Evolutionary conservation across 2,888 invertebrate genomes (phyloP), one percentile per base, ranked within the genome.

Genomic region (Chalcis sispes): DNA sequence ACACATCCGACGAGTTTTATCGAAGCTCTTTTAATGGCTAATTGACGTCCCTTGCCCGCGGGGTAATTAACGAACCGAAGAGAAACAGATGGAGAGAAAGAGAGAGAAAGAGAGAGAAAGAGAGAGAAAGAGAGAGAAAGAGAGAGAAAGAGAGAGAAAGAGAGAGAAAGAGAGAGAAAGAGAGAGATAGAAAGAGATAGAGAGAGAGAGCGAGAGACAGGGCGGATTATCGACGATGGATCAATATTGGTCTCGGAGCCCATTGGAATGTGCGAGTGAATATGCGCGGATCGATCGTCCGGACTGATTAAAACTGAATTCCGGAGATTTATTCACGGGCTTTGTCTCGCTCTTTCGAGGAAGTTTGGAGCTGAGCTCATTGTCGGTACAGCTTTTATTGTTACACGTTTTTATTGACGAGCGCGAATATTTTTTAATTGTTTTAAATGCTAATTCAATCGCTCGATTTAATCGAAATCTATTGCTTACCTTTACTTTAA

Each of bases 1-100:
- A 64, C 5, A 40, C 2, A 50, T 46, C 18, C 32, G n/a, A n/a
- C n/a, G 13, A 42, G 54, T 25, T 54, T 66, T 66, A 66, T 66
- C 66, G 66, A 1, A 27, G 42, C 52, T 18, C 42, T 73, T 73
- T 73, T 59, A 73, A 66, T 42, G 69, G 62, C 69, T 69, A 74
- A 75, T 75, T 58, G 69, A 75, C 70, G 48, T 69, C 48, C 50
- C 40, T 46, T 36, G 20, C 18, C 18, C 56, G n/a, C 23, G 27
- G 50, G 29, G 40, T 73, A 73, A 73, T 73, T 73, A 66, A 66
- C 59, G 29, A 23, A 29, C n/a, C 27, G n/a, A 15, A 36, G 40
- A 48, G 59, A n/a, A n/a, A n/a, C n/a, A n/a, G n/a, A n/a, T n/a
- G n/a, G n/a, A n/a, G n/a, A n/a, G n/a, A n/a, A n/a, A n/a, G n/a